A percentile compares a stretch with the other conserved stretches of the same genome.
These are phyloP conservation scores for Seira musarum DNA, from an alignment of 2,888 invertebrate genomes.

Conservation along the genomic window DNA sequence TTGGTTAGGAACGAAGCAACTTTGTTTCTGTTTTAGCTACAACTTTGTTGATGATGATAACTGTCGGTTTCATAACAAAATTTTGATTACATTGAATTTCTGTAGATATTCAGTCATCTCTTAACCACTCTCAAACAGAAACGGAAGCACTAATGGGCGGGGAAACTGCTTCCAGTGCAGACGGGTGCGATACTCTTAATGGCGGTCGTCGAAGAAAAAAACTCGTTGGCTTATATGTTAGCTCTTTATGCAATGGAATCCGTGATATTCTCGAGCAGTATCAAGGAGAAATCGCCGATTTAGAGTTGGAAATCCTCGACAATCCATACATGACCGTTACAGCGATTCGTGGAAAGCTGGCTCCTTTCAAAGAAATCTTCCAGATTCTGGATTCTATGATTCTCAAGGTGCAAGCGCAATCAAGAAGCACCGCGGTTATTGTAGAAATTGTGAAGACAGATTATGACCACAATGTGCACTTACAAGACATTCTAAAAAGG, in stretches of 20 bases:
- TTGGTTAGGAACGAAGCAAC: too few relatives aligned
- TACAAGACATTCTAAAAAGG: conserved; percentile 62
- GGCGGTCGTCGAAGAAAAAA: background rate
- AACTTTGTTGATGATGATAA: too few relatives aligned
- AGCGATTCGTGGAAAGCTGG: conserved; percentile 58
- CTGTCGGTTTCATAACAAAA: too few relatives aligned
- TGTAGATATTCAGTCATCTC: too few relatives aligned
- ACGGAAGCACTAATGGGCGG: too few relatives aligned
- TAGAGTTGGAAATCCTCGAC: conserved; percentile 64
- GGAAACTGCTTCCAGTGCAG: too few relatives aligned
- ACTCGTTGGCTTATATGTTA: conserved; percentile 60
- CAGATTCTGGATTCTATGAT: conserved; percentile 53
- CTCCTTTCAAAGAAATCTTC: conserved; percentile 63
- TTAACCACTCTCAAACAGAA: too few relatives aligned
- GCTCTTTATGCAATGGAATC: conserved; percentile 65
- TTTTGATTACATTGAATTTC: too few relatives aligned
- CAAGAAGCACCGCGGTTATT: conserved; percentile 62
- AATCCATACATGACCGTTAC: conserved; percentile 65
- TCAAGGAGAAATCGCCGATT: conserved; percentile 50
- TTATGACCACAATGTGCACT: conserved; percentile 65
- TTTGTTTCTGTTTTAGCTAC: background rate
- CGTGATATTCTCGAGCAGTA: conserved; percentile 63
- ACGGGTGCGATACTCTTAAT: background rate
- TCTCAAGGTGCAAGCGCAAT: conserved; percentile 56
- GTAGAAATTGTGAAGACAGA: conserved; percentile 67